phyloP scores from a whole-genome alignment of 2,797 vertebrate genomes.

The Trachops cirrhosus region DNA sequence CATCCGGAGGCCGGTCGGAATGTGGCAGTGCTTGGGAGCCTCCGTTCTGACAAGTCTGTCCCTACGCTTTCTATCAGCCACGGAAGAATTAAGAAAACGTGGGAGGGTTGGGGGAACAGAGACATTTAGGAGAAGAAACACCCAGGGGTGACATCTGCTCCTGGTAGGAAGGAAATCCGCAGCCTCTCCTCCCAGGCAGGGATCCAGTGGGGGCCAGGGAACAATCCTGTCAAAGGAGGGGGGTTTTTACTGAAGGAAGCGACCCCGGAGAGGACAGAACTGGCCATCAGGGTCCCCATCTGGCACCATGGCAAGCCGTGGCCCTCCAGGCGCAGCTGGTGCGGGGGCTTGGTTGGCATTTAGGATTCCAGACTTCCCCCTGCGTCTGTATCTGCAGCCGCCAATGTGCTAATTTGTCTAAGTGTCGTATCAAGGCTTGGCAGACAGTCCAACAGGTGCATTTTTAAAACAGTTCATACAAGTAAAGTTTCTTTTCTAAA shows the following conservation, averaged over 20 bases:
- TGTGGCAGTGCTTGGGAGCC: not conserved
- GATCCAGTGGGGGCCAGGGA: not conserved
- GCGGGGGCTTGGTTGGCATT: not conserved
- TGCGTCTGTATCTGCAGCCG: not conserved
- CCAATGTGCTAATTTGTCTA: not conserved
- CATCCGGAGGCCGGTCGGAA: not conserved
- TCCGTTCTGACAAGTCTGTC: not conserved
- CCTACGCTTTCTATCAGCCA: not conserved
- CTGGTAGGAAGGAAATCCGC: not conserved
- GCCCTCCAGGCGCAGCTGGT: not conserved
- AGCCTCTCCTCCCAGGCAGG: not conserved
- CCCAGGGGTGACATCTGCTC: not conserved
- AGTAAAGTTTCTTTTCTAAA: not conserved
- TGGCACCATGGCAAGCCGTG: not conserved
- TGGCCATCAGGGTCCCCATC: not conserved
- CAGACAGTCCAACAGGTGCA: not conserved
- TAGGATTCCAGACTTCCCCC: not conserved
- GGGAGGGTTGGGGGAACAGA: not conserved
- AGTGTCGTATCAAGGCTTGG: conserved; percentile 39
- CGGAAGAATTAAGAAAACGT: not conserved
- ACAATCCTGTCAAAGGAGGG: not conserved
- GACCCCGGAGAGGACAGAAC: not conserved
- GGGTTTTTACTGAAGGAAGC: not conserved
- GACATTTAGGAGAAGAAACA: not conserved
- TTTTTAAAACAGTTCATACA: not conserved